Conservation (phyloP, 1,140 invertebrate species). For the Sesamia nonagrioides region DNA sequence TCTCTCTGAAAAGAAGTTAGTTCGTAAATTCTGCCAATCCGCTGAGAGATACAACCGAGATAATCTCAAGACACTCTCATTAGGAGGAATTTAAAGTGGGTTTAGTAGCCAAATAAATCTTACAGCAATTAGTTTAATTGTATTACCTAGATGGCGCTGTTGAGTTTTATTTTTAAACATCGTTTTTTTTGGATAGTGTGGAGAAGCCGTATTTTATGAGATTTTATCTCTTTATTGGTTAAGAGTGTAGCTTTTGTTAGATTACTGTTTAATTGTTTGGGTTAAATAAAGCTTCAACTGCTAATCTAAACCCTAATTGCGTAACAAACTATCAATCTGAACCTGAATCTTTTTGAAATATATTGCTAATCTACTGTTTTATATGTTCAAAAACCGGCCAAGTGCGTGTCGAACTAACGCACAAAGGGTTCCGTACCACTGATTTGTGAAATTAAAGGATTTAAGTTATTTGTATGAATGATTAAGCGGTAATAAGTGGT, state of each 20-base stretch:
- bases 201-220: background rate
- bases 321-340: too few species aligned
- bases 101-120: slow-evolving; percentile 37
- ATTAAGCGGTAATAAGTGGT: too few species aligned
- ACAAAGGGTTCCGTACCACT: too few species aligned
- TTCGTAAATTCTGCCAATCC: slow-evolving; percentile 34
- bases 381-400: too few species aligned
- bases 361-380: too few species aligned
- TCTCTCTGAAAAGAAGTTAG: slow-evolving; percentile 11
- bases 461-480: too few species aligned
- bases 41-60: slow-evolving; percentile 24
- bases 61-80: slow-evolving; percentile 39
- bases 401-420: too few species aligned
- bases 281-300: too few species aligned
- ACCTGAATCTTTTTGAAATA: too few species aligned
- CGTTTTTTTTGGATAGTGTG: background rate
- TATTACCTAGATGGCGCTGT: slow-evolving; percentile 35
- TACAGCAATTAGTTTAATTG: slow-evolving; percentile 34
- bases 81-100: slow-evolving; percentile 26
- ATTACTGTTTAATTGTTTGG: background rate
- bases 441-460: too few species aligned
- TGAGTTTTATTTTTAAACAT: background rate
- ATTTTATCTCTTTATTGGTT: too few species aligned
- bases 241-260: background rate
- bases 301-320: too few species aligned